These are phyloP conservation scores for Medauroidea extradentata DNA, from an alignment of 1,140 invertebrate genomes.

Conservation along the genomic window DNA sequence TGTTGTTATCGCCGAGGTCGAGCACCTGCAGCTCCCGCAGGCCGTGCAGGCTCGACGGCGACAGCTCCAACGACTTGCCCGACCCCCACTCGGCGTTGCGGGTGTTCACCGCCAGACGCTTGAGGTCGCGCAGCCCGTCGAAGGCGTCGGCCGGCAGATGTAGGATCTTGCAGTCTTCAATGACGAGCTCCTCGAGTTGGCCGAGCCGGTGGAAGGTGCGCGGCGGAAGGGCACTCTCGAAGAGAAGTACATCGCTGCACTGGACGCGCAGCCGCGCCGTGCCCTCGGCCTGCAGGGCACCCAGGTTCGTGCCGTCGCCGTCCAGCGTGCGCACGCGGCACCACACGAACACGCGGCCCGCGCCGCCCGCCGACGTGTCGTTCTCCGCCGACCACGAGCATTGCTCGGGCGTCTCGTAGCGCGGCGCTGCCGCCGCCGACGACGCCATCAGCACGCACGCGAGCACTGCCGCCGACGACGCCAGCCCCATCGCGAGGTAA, in stretches of 20 bases:
- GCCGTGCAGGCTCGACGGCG: constrained; percentile 61
- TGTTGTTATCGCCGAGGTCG: constrained; percentile 77
- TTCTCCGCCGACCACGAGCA: background rate
- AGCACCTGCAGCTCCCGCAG: constrained; percentile 71
- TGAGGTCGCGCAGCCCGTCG: constrained; percentile 67
- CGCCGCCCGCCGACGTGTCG: background rate
- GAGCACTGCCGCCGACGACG: background rate
- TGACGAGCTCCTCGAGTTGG: constrained; percentile 64
- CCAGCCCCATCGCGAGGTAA: background rate
- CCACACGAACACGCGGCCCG: constrained; percentile 5
- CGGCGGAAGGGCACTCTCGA: constrained; percentile 69
- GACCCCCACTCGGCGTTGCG: constrained; percentile 71
- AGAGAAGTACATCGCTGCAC: constrained; percentile 73
- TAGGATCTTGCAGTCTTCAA: constrained; percentile 76
- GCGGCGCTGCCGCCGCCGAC: background rate
- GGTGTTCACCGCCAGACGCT: constrained; percentile 66
- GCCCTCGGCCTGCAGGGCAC: constrained; percentile 63
- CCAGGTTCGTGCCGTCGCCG: constrained; percentile 51
- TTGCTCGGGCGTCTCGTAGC: background rate
- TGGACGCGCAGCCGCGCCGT: constrained; percentile 61
- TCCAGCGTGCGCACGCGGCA: constrained; percentile 68
- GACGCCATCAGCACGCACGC: background rate
- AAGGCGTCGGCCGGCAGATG: constrained; percentile 71
- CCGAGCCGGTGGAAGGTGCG: constrained; percentile 67
- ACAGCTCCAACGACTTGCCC: constrained; percentile 64